Evolutionary conservation across 2,797 vertebrate genomes (phyloP), one percentile per base, ranked within the genome.

Genomic region (Pseudochaenichthys georgianus): DNA sequence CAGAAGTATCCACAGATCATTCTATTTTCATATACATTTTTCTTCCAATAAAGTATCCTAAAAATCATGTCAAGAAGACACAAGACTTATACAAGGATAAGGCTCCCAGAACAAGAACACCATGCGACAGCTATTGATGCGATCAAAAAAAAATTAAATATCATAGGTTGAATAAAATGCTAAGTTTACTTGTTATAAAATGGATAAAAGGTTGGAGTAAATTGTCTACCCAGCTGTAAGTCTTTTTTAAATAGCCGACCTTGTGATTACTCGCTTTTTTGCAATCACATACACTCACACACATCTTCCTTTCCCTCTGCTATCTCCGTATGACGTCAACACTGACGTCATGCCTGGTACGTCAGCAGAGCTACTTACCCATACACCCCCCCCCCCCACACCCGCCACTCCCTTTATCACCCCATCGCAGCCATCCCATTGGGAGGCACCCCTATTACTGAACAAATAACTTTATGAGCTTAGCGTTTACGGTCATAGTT

Each of bases 261-360:
- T 88, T 80, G 73, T 77, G 52, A 82, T 79, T 51, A 43, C 51
- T 59, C 10, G 3, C 21, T 50, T 77, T 38, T 65, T 75, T 4
- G 3, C 46, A 65, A 73, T 50, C 45, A 76, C 45, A 16, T 38
- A 64, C 54, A 50, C 79, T 21, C 73, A 46, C 61, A 59, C 74
- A 59, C 23, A 54, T 69, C 70, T 82, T 81, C 75, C 65, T 82
- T 81, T 77, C 65, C 71, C 75, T 72, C 17, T 3, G 13, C 67
- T 38, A 41, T 61, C 73, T 53, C 19, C 0, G 13, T 1, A 17
- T 87, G 83, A 89, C 77, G 80, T 83, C 86, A 90, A 34, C 58
- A 2, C 58, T 77, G 77, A 80, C 80, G 63, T 73, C 71, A 76
- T 62, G 28, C 48, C 28, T 9, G 70, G 64, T 84, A 80, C 87